Percentiles rank a stretch among this genome's conserved stretches.
Conservation (phyloP, 2,113 vertebrate genomes). For the Phyllopteryx taeniolatus region DNA sequence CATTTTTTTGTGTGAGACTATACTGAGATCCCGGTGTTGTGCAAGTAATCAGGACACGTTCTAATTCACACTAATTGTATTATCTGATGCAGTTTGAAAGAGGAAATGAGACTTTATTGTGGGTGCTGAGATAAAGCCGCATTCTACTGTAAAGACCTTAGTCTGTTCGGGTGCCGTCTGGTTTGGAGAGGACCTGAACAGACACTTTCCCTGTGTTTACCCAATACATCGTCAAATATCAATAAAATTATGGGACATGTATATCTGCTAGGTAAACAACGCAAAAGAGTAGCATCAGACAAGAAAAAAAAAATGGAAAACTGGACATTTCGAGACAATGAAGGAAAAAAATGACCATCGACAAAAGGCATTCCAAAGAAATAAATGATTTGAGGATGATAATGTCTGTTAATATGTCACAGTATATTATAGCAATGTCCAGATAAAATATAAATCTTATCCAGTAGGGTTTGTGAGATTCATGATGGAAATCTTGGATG, state of each 20-base stretch:
- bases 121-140: not conserved
- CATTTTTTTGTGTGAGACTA: not conserved
- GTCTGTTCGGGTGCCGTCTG: not conserved
- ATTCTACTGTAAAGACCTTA: constrained; percentile 8
- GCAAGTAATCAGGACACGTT: not conserved
- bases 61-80: constrained; percentile 1
- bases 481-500: not conserved
- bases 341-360: too few species aligned
- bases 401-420: too few species aligned
- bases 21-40: not conserved
- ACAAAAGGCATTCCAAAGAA: too few species aligned
- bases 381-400: not conserved
- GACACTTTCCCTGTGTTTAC: not conserved
- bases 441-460: not conserved
- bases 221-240: not conserved
- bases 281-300: not conserved
- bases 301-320: not conserved
- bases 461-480: not conserved
- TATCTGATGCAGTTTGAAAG: constrained; percentile 5
- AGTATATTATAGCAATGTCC: not conserved
- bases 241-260: not conserved
- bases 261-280: not conserved
- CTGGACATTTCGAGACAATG: not conserved
- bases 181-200: not conserved
- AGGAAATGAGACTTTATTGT: constrained; percentile 4